Evolutionary conservation across 92 coral and sea anemone genomes (phyloP).

Genomic region (Palythoa heliodiscus): DNA sequence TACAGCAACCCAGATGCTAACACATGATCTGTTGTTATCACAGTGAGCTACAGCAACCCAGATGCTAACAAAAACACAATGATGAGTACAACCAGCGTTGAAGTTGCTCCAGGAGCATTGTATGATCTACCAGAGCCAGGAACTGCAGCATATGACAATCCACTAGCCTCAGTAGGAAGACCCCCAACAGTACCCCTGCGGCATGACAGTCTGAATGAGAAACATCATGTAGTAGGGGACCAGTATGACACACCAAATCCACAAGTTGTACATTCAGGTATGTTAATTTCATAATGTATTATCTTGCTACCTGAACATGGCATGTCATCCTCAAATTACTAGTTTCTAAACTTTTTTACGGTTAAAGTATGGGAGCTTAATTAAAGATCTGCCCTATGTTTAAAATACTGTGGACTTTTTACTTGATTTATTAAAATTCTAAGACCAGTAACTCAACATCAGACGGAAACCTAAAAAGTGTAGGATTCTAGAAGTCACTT

Average conservation of each 20-base stretch:
- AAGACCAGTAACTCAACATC: no score
- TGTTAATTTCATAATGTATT: neutral
- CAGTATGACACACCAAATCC: constrained; percentile 38
- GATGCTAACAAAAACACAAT: constrained; percentile 51
- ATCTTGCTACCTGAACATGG: no score
- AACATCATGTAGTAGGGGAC: neutral
- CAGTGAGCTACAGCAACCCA: constrained; percentile 15
- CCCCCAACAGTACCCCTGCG: constrained; percentile 64
- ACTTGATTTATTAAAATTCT: no score
- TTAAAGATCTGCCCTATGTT: no score
- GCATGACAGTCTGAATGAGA: constrained; percentile 63
- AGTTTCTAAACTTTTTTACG: no score
- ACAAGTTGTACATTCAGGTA: constrained; percentile 9
- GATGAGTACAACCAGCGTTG: constrained; percentile 55
- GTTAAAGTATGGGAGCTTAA: no score
- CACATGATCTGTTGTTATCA: neutral
- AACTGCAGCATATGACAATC: constrained; percentile 80
- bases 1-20: no score
- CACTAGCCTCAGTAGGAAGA: constrained; percentile 58
- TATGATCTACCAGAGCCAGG: constrained; percentile 63
- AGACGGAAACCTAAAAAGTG: no score
- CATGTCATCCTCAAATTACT: no score
- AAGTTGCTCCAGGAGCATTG: constrained; percentile 83
- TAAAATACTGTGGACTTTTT: no score
- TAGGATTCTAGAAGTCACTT: no score